Evolutionary conservation across 2,797 vertebrate species (phyloP), one percentile per base, ranked within the genome.

Genomic region (Anabacerthia variegaticeps): DNA sequence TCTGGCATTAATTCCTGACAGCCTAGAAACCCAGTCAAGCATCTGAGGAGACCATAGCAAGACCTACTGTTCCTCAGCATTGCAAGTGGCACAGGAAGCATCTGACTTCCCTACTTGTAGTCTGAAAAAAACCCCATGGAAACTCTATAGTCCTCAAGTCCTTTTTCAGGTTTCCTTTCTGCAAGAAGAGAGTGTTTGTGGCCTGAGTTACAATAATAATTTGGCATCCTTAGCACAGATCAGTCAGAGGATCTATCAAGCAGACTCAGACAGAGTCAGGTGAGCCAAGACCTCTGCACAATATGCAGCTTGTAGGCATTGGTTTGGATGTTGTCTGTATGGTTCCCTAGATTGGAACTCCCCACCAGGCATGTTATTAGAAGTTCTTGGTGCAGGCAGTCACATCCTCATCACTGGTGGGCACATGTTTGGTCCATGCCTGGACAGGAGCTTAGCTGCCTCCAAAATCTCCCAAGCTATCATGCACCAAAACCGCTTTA

Each of bases 361-460:
- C 23, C n/a, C 59, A 54, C 24, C 20, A 86, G 27, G 12, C 20
- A 84, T 0, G 0, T 19, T 30, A 28, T 21, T 44, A 41, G 48
- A 89, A 63, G 7, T 9, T 86, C 41, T 73, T 46, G 39, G 20
- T 66, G 51, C 43, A 78, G 41, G 36, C 8, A 0, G 0, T 58
- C 37, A 36, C 22, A 23, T 49, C 22, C 34, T 46, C 34, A 2
- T 55, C 65, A 46, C 9, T 7, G n/a, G 11, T 11, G 52, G 37
- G 19, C 24, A 21, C 3, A 4, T 1, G 0, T 37, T 48, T 72
- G 19, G 24, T 37, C 19, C 0, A 0, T 1, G 5, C 18, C 39
- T 20, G n/a, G 36, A 22, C 13, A 44, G 49, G 10, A 76, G 34
- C 34, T 37, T 72, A 76, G 37, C 46, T 73, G n/a, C 30, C 15